Evolutionary conservation across 2,888 invertebrate species (phyloP).

Genomic region (Xestobium rufovillosum): DNA sequence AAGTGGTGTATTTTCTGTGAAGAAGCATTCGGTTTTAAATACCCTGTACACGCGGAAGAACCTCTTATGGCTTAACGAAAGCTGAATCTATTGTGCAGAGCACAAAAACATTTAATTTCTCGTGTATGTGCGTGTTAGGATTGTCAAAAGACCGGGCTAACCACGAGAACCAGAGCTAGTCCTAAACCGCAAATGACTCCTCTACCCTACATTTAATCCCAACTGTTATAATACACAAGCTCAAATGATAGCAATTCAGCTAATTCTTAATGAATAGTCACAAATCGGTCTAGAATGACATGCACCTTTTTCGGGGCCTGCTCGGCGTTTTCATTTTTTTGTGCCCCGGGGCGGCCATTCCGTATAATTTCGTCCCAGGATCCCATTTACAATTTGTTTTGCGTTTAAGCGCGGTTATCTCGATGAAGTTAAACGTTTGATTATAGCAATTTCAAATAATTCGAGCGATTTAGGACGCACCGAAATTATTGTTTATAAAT

Average conservation of each 20-base stretch:
- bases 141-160: too few species aligned
- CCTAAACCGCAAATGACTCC: constrained; percentile 24
- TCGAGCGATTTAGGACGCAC: constrained; percentile 40
- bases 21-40: too few species aligned
- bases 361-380: constrained; percentile 39
- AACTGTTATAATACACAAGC: constrained; percentile 24
- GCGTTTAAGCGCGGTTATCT: constrained; percentile 40
- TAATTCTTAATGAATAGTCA: constrained; percentile 55
- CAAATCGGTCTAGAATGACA: constrained; percentile 40
- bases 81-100: too few species aligned
- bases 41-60: too few species aligned
- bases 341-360: constrained; percentile 19
- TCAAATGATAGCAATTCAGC: constrained; percentile 52
- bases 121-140: too few species aligned
- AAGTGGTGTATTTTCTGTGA: too few species aligned
- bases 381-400: constrained; percentile 44
- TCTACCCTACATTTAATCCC: constrained; percentile 27
- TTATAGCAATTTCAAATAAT: constrained; percentile 44
- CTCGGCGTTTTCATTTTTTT: too few species aligned
- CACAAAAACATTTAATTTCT: too few species aligned
- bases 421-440: constrained; percentile 41
- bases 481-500: constrained; percentile 41
- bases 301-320: constrained; percentile 33
- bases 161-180: constrained; percentile 6
- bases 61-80: too few species aligned